Evolutionary conservation across 2,797 vertebrate species (phyloP), one percentile per base, ranked within the genome.

Genomic region (Tadarida brasiliensis): DNA sequence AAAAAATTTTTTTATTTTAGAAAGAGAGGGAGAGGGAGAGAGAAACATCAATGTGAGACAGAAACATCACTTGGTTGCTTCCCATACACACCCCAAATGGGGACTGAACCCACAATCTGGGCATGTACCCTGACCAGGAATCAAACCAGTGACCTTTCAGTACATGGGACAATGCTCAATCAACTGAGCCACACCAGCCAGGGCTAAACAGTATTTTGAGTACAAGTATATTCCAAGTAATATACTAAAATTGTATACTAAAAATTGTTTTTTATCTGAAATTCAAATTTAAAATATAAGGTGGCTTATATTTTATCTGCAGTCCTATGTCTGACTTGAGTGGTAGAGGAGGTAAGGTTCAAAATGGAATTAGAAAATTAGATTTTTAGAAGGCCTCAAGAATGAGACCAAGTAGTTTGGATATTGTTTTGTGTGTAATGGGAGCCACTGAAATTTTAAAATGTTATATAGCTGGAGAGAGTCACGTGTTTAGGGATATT

Each of bases 211-310:
- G 26, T 57, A 44, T 82, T 92, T 88, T 71, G 61, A 51, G 49
- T 33, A 73, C 51, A 93, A 54, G 12, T 91, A 61, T 78, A 90
- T 93, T 30, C 22, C 49, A 80, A 85, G 59, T 28, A 81, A 24
- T 74, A 86, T 49, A 35, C n/a, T 83, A 67, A 61, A 85, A 88
- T 61, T 94, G 56, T 54, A 17, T 84, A 85, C 28, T 80, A 33
- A 74, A 92, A 63, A 28, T 80, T 67, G 15, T 68, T 89, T 12
- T 67, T 91, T 84, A 33, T 81, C 59, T 89, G 54, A 89, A 92
- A 87, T 92, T 94, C 12, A 47, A 57, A 67, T 94, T 92, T 76
- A 89, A 56, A 78, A 78, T 56, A 92, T 30, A 49, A 35, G 12
- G 26, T 30, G 35, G n/a, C 30, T 24, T 89, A 5, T 85, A 57